A percentile compares a stretch with the other conserved stretches of the same genome.
Conservation (phyloP, 1,140 invertebrate genomes). For the Triops cancriformis region DNA sequence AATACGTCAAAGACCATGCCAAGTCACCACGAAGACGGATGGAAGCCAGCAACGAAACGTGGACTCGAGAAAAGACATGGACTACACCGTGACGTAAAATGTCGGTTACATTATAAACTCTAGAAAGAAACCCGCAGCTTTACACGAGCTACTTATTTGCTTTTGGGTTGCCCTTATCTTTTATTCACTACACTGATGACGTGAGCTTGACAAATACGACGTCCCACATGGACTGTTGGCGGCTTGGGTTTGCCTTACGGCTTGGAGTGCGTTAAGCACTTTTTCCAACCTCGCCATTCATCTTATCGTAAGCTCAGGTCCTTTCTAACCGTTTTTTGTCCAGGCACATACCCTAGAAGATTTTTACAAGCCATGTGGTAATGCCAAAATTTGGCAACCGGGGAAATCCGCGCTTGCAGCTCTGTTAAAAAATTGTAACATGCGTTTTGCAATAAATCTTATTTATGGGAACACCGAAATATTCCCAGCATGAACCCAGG, state of each 20-base stretch:
- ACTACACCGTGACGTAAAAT: neutral
- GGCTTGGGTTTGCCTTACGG: neutral
- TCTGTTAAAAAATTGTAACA: too few species aligned
- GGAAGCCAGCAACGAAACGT: neutral
- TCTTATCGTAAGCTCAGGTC: too few species aligned
- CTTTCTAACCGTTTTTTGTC: too few species aligned
- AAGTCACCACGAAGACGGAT: neutral
- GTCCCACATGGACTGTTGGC: neutral
- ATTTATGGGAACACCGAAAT: too few species aligned
- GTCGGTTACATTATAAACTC: constrained; percentile 10
- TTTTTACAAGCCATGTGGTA: too few species aligned
- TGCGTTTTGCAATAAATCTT: too few species aligned
- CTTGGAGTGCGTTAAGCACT: neutral
- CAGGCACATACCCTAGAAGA: too few species aligned
- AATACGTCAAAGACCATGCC: constrained; percentile 1
- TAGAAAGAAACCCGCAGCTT: neutral
- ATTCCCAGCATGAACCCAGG: too few species aligned
- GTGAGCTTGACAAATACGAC: neutral
- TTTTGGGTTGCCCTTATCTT: neutral
- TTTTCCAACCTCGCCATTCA: neutral
- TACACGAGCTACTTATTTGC: neutral
- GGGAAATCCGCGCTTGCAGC: too few species aligned
- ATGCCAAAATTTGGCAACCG: too few species aligned
- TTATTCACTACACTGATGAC: neutral
- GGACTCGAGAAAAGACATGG: neutral